phyloP scores from a whole-genome alignment of 2,888 invertebrate species.

The Heteromyza rotundicornis region DNA sequence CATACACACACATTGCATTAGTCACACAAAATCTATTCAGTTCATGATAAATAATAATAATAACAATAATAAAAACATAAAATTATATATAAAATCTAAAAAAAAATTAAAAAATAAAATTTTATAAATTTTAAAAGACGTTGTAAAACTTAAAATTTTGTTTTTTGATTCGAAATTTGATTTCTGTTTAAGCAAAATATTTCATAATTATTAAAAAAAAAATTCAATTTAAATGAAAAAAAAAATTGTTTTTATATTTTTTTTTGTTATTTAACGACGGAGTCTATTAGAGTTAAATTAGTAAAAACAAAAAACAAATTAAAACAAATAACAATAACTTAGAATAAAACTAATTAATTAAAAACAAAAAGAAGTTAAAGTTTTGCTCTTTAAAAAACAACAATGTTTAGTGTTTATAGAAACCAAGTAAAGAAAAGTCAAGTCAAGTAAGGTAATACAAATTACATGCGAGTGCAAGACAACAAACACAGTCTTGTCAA shows the following conservation, averaged over 20 bases:
- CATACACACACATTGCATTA: neutral
- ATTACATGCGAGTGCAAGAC: constrained; percentile 6
- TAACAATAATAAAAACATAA: constrained; percentile 7
- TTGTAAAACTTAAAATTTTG: constrained; percentile 9
- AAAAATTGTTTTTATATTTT: constrained; percentile 16
- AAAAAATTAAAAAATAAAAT: too few relatives aligned
- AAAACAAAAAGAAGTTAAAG: constrained; percentile 19
- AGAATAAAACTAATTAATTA: constrained; percentile 32
- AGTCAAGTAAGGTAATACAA: constrained; percentile 13
- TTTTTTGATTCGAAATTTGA: constrained; percentile 7
- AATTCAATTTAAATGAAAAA: constrained; percentile 20
- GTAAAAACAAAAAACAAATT: constrained; percentile 28
- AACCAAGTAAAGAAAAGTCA: constrained; percentile 9
- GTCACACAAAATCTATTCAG: constrained; percentile 1
- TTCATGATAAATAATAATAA: neutral
- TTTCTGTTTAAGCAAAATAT: neutral
- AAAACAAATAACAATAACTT: constrained; percentile 24
- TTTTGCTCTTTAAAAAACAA: constrained; percentile 32
- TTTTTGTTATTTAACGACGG: constrained; percentile 45
- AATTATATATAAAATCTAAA: constrained; percentile 2
- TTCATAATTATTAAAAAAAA: constrained; percentile 1
- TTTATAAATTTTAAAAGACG: constrained; percentile 18
- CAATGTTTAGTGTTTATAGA: constrained; percentile 28
- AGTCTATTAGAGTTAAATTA: constrained; percentile 56
- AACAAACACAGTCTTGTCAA: constrained; percentile 20